phyloP scores from a whole-genome alignment of 1,140 invertebrate genomes.

The Drosophila rufa region DNA sequence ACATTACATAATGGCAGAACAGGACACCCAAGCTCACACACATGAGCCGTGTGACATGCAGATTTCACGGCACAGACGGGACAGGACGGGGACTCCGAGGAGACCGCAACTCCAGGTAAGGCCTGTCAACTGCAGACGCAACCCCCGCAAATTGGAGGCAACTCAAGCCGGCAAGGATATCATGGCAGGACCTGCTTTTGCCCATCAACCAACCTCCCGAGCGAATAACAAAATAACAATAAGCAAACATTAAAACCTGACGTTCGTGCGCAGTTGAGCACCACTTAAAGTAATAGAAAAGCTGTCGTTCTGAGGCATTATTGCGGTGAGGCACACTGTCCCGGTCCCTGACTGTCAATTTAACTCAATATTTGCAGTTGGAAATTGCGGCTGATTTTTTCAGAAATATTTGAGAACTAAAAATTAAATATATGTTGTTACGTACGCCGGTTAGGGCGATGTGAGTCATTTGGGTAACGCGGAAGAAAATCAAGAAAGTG shows the following conservation, averaged over 20 bases:
- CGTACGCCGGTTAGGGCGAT: no score
- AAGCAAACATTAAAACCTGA: conserved; percentile 23
- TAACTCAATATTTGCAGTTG: not conserved
- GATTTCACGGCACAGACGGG: conserved; percentile 11
- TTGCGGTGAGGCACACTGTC: conserved; percentile 5
- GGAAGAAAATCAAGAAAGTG: no score
- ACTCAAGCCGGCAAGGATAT: conserved; percentile 14
- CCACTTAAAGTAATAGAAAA: conserved; percentile 63
- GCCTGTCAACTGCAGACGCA: conserved; percentile 33
- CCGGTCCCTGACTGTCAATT: not conserved
- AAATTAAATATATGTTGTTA: no score
- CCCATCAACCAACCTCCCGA: not conserved
- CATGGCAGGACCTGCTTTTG: conserved; percentile 2
- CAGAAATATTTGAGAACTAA: no score
- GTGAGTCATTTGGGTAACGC: no score
- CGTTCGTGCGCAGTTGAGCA: conserved; percentile 44
- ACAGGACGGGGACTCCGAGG: not conserved
- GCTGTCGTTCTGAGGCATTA: conserved; percentile 24
- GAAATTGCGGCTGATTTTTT: not conserved
- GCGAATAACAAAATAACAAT: conserved; percentile 29
- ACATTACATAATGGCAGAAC: conserved; percentile 32
- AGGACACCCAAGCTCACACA: conserved; percentile 5
- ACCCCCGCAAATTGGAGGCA: conserved; percentile 12
- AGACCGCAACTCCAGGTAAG: conserved; percentile 35
- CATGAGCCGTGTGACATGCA: conserved; percentile 12